Evolutionary conservation across 1,140 invertebrate genomes (phyloP).

Genomic region (Adoxophyes honmai): DNA sequence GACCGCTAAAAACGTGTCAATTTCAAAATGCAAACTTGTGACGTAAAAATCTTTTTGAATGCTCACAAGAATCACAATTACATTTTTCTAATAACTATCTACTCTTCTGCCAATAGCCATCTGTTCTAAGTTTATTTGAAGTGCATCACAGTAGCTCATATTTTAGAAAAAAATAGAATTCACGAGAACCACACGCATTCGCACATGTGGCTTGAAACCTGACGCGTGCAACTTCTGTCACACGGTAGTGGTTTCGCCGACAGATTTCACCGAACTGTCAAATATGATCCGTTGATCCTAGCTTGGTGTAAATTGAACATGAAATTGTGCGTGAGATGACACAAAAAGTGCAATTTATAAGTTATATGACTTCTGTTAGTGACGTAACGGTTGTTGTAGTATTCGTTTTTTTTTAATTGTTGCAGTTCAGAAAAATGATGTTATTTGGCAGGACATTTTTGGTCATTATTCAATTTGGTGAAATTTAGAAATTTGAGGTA

Average conservation of each 20-base stretch:
- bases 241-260: constrained; percentile 29
- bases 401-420: too few species aligned
- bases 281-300: constrained; percentile 25
- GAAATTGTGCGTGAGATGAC: constrained; percentile 28
- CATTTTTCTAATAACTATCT: too few species aligned
- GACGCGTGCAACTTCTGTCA: constrained; percentile 31
- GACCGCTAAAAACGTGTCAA: too few species aligned
- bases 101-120: too few species aligned
- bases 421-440: too few species aligned
- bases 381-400: constrained; percentile 14
- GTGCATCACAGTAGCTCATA: constrained; percentile 33
- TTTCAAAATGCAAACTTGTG: too few species aligned
- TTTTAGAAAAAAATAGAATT: constrained; percentile 27
- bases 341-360: constrained; percentile 16
- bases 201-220: constrained; percentile 41
- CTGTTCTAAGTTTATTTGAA: neutral
- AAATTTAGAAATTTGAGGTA: too few species aligned
- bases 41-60: too few species aligned
- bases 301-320: constrained; percentile 35
- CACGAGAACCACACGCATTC: constrained; percentile 33
- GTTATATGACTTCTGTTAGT: constrained; percentile 20
- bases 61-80: too few species aligned
- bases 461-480: too few species aligned
- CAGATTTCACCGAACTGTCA: constrained; percentile 39
- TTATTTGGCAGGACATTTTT: too few species aligned